Percentiles rank a stretch among this genome's conserved stretches.
These are phyloP conservation scores for Leptoclinus maculatus DNA, from an alignment of 2,797 vertebrate genomes.

Conservation along the genomic window DNA sequence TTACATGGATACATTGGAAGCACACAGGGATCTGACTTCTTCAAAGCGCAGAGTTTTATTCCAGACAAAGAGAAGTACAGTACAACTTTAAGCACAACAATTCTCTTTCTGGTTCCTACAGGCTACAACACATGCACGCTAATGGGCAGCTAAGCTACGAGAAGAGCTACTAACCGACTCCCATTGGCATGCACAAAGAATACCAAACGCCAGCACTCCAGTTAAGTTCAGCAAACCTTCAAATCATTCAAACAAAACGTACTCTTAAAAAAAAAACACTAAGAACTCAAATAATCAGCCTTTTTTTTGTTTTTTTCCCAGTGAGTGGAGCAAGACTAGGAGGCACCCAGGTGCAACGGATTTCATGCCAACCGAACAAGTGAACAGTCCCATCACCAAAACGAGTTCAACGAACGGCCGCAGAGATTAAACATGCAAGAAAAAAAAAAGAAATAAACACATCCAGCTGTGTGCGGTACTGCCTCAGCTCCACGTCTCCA, in stretches of 20 bases:
- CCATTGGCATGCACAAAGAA: slow-evolving; percentile 64
- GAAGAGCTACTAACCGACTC: slow-evolving; percentile 23
- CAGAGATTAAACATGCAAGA: slow-evolving; percentile 72
- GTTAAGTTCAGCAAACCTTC: slow-evolving; percentile 5
- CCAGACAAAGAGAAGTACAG: slow-evolving; percentile 80
- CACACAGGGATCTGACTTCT: slow-evolving; percentile 77
- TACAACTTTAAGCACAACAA: slow-evolving; percentile 67
- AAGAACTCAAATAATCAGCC: slow-evolving; percentile 23
- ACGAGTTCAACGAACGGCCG: slow-evolving; percentile 44
- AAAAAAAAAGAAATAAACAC: slow-evolving; percentile 47
- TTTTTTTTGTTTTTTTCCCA: not conserved
- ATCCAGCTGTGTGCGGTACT: slow-evolving; percentile 39
- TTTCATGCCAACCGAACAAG: slow-evolving; percentile 68
- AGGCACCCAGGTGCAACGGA: slow-evolving; percentile 51
- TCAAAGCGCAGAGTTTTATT: slow-evolving; percentile 84
- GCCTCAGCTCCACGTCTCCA: slow-evolving; percentile 19
- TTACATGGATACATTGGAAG: slow-evolving; percentile 80
- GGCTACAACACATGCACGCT: slow-evolving; percentile 69
- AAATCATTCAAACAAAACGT: slow-evolving; percentile 15
- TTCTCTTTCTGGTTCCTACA: slow-evolving; percentile 36
- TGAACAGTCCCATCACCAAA: slow-evolving; percentile 54
- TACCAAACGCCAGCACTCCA: slow-evolving; percentile 31
- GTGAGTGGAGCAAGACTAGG: slow-evolving; percentile 27
- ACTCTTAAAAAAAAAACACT: slow-evolving; percentile 13
- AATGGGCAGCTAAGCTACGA: slow-evolving; percentile 22